phyloP scores from a whole-genome alignment of 2,888 invertebrate species.

The Andrena fulva region DNA sequence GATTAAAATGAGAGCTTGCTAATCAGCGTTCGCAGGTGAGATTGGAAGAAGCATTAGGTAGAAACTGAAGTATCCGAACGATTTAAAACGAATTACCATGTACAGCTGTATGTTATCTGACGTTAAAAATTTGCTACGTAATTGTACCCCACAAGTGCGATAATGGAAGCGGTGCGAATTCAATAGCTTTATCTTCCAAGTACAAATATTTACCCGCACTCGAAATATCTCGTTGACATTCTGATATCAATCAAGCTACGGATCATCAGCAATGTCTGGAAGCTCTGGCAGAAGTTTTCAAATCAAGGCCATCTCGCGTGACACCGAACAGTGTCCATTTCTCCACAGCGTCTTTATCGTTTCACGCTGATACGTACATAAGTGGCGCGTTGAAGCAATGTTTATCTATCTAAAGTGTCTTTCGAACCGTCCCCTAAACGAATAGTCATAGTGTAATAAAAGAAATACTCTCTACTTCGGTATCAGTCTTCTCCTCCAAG shows the following conservation, averaged over 20 bases:
- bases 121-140: not conserved
- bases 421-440: conserved; percentile 26
- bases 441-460: conserved; percentile 10
- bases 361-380: not conserved
- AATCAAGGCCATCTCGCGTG: not conserved
- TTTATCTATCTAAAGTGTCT: conserved; percentile 31
- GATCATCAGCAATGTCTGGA: not conserved
- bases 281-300: not conserved
- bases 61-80: too few species aligned
- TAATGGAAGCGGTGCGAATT: conserved; percentile 6
- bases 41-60: too few species aligned
- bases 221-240: conserved; percentile 14
- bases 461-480: conserved; percentile 16
- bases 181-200: conserved; percentile 1
- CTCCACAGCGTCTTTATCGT: not conserved
- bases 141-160: not conserved
- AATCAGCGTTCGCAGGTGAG: not conserved
- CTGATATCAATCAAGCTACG: not conserved
- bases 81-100: conserved; percentile 8
- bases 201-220: not conserved
- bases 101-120: not conserved
- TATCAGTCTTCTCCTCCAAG: not conserved
- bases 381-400: conserved; percentile 43
- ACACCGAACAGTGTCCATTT: not conserved
- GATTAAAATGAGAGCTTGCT: too few species aligned